Base-by-base conservation (phyloP, 2,888 invertebrate genomes). In the Dascillus cervinus region DNA sequence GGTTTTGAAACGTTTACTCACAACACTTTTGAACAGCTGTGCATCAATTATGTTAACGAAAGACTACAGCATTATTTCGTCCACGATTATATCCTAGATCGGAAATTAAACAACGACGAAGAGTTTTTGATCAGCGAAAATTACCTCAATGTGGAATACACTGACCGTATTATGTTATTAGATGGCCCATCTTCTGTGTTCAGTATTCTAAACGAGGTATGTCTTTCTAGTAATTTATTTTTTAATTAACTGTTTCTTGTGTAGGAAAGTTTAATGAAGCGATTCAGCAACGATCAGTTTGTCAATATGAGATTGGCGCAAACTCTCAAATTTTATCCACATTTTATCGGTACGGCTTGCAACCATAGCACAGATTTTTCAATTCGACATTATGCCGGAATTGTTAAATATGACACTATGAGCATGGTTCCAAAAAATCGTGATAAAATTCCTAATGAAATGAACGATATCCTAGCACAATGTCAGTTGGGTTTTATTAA, bases 31-130 rank as follows among this genome's bases (percentile, higher is more conserved):
- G 53, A 53, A 22, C 53, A 53, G 24, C 33, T 53, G 22, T 53
- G 62, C 34, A 56, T 64, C 11, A 64, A 64, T 47, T 64, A 64
- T 36, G 57, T 60, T 3, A 64, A 65, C 23, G 53, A 53, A 29
- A 52, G 55, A 21, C 44, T 64, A 29, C 63, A 64, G 24, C 47
- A 58, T 10, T 58, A 59, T 31, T 64, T 59, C 32, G 52, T 59
- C 28, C 49, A 55, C 32, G 53, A 57, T 20, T 60, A 56, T 38
- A 26, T 62, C 13, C 47, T 53, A 17, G 45, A 48, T 27, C 49
- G 52, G 22, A 45, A 51, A 14, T 43, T 42, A 4, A 53, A 56
- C 13, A 42, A 60, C 22, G 39, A 49, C 15, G 49, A 51, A 10
- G 62, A 62, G 42, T 55, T 53, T 8, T 47, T 62, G 13, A 26